Conservation (phyloP, 1,140 invertebrate species). For the Lasioglossum baleicum region DNA sequence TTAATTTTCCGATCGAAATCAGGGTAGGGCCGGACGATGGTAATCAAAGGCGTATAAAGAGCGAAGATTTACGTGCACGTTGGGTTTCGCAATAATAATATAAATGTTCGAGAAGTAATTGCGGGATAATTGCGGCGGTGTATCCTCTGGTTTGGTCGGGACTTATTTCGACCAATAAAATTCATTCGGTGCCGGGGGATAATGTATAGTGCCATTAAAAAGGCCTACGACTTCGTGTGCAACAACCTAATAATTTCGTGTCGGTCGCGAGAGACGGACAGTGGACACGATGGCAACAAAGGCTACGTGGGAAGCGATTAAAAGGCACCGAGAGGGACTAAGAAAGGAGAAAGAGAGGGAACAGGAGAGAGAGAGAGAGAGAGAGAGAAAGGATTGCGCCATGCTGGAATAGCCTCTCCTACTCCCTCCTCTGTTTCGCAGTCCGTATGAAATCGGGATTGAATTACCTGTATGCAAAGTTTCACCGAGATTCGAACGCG, state of each 20-base stretch:
- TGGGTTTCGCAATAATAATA: background rate
- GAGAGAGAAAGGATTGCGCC: background rate
- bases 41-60: too few species aligned
- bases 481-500: slow-evolving; percentile 16
- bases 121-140: background rate
- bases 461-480: slow-evolving; percentile 40
- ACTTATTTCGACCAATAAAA: background rate
- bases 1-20: slow-evolving; percentile 24
- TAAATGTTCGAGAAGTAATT: background rate
- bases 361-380: background rate
- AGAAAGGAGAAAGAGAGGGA: too few species aligned
- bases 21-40: too few species aligned
- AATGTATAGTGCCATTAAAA: slow-evolving; percentile 3
- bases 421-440: background rate
- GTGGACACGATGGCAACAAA: slow-evolving; percentile 21
- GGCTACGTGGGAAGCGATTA: slow-evolving; percentile 34
- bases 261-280: slow-evolving; percentile 3
- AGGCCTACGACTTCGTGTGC: slow-evolving; percentile 4
- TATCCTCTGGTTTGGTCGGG: background rate
- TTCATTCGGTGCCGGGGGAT: background rate
- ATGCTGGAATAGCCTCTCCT: background rate
- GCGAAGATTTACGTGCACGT: too few species aligned
- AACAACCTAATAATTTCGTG: slow-evolving; percentile 47
- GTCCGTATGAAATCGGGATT: slow-evolving; percentile 24
- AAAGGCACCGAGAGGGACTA: background rate